Percentiles rank a stretch among this genome's conserved stretches.
Conservation (phyloP, 2,113 vertebrate species). For the Brachionichthys hirsutus region DNA sequence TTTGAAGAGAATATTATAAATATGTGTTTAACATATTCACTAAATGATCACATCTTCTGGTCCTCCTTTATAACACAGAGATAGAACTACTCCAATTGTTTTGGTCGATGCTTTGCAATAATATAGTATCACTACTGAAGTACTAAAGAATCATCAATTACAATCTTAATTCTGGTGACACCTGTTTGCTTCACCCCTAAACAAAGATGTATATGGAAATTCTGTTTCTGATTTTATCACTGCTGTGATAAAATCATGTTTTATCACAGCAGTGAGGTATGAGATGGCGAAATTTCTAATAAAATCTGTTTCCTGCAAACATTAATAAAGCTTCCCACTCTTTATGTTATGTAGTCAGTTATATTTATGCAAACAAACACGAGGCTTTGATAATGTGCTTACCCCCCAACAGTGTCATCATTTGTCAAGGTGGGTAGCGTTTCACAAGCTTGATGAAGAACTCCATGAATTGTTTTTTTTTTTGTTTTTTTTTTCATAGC, state of each 20-base stretch:
- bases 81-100: too few relatives aligned
- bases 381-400: constrained; percentile 45
- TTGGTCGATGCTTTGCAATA: too few relatives aligned
- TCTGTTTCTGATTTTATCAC: too few relatives aligned
- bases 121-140: too few relatives aligned
- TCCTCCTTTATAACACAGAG: too few relatives aligned
- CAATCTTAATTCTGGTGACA: too few relatives aligned
- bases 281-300: constrained; percentile 57
- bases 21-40: too few relatives aligned
- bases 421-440: constrained; percentile 58
- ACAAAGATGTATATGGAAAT: too few relatives aligned
- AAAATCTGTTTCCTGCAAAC: constrained; percentile 44
- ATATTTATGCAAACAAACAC: constrained; percentile 53
- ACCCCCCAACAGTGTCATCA: constrained; percentile 39
- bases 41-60: too few relatives aligned
- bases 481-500: constrained; percentile 25
- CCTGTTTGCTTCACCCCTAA: too few relatives aligned
- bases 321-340: constrained; percentile 27
- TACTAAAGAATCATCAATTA: too few relatives aligned
- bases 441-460: constrained; percentile 43
- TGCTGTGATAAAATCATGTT: constrained; percentile 23
- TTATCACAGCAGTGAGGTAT: constrained; percentile 51
- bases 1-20: too few relatives aligned
- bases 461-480: constrained; percentile 61
- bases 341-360: constrained; percentile 28